Evolutionary conservation across 2,888 invertebrate genomes (phyloP), one percentile per base, ranked within the genome.

Genomic region (Hybos culiciformis): DNA sequence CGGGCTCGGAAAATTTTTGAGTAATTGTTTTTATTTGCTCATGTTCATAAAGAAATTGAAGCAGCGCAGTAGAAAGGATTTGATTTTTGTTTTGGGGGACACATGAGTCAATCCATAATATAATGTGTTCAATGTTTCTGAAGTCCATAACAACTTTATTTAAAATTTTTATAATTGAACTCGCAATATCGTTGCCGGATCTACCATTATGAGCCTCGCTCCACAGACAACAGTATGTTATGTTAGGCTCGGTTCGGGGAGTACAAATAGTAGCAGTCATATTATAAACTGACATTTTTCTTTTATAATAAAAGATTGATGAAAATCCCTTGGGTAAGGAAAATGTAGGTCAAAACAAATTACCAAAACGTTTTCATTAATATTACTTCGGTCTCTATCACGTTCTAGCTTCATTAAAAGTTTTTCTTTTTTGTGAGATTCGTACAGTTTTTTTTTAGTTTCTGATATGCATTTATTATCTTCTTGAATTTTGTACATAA

Each of bases 81-180:
- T 40, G 39, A 19, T 48, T 50, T 3, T 37, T 26, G 23, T 47
- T 50, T 43, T 50, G 48, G 7, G 47, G 42, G 3, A 46, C 42
- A 26, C 46, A 48, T n/a, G 46, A 42, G 29, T 50, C 48, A 17
- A 41, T 48, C 46, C 48, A 48, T 14, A 48, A 23, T 34, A 47
- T 44, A 15, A 48, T 37, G 34, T 47, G 43, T 31, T 36, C 23
- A 5, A 50, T 26, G 14, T 39, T 14, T 14, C 39, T 31, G 14
- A 29, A 39, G 29, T 42, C 44, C 18, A 23, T 32, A 8, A 43
- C 5, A 18, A 49, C 33, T 37, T 38, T 15, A 11, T 42, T 42
- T 33, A 48, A 37, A 21, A 49, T 42, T 44, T 42, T 45, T 7
- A 46, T 37, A 20, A 49, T 23, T 23, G 47, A 45, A 31, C 42